Evolutionary conservation across 2,113 vertebrate species (phyloP), one percentile per base, ranked within the genome.

Genomic region (Psammodynastes pulverulentus): DNA sequence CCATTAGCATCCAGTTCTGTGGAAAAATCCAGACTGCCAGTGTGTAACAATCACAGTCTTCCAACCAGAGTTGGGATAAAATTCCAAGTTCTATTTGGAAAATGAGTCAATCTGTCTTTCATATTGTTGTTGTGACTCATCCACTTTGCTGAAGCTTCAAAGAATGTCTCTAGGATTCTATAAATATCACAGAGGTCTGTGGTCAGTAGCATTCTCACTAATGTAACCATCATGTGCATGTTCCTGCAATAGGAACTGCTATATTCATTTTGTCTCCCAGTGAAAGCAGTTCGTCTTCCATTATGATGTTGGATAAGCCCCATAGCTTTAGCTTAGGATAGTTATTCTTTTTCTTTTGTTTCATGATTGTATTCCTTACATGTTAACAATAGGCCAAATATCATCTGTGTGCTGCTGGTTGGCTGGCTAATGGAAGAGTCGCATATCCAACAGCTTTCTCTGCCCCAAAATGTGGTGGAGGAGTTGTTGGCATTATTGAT

Each of bases 401-500:
- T 92, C 98, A 98, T 95, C 46, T 99, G 67, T 99, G 99, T 17
- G 93, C 98, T 0, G 98, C 98, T 0, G 98, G 99, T 91, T 99
- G 99, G 99, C 95, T 99, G 24, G 98, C 96, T 0, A 90, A 93
- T 0, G 97, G 96, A 15, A 97, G 97, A 54, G 99, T 99, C 1
- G 98, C 97, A 2, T 99, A 99, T 95, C 99, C 99, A 0, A 99
- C 98, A 0, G 97, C 97, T 93, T 99, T 97, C 54, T 94, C 98
- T 92, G 98, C 97, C 90, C 97, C 97, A 21, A 98, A 97, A 10
- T 99, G 99, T 2, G 99, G 99, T 19, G 97, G 97, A 0, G 99
- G 98, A 0, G 90, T 98, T 0, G 97, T 99, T 0, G 99, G 99
- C 88, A 99, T 99, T 0, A 98, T 99, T 86, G 98, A 99, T 95